Conservation (phyloP, 2,888 invertebrate genomes). For the Colostygia pectinataria region DNA sequence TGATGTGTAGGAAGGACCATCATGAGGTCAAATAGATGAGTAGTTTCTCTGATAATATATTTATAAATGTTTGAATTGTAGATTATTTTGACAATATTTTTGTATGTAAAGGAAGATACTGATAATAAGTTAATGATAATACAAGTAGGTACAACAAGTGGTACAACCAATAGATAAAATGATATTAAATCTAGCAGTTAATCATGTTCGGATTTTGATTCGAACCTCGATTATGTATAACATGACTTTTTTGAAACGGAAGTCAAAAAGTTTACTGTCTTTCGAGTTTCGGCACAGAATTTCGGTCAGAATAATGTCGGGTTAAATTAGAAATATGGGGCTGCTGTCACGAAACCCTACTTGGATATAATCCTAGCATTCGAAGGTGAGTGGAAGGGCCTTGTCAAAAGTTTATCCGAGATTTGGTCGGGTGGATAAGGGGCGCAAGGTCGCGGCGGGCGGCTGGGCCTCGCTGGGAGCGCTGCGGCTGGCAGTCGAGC, state of each 20-base stretch:
- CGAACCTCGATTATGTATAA: too few relatives aligned
- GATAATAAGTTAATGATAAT: background rate
- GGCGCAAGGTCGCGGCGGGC: constrained; percentile 56
- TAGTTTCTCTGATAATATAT: too few relatives aligned
- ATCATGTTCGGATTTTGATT: too few relatives aligned
- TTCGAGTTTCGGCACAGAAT: too few relatives aligned
- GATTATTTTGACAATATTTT: background rate
- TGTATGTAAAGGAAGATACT: background rate
- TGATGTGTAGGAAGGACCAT: too few relatives aligned
- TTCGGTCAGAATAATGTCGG: too few relatives aligned
- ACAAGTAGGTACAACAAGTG: background rate
- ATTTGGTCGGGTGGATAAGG: constrained; percentile 58
- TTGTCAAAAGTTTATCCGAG: constrained; percentile 62
- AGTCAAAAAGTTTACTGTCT: too few relatives aligned
- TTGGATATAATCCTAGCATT: constrained; percentile 23
- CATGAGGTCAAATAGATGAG: too few relatives aligned
- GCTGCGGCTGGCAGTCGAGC: constrained; percentile 58
- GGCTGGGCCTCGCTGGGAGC: constrained; percentile 33
- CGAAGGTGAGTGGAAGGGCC: constrained; percentile 36
- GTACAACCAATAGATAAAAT: background rate
- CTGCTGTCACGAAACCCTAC: constrained; percentile 18
- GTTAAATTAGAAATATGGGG: background rate
- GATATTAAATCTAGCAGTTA: too few relatives aligned
- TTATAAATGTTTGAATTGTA: background rate
- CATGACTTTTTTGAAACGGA: too few relatives aligned